These are phyloP conservation scores for Lasioglossum malachurum DNA, from an alignment of 2,888 invertebrate genomes.

Conservation along the genomic window DNA sequence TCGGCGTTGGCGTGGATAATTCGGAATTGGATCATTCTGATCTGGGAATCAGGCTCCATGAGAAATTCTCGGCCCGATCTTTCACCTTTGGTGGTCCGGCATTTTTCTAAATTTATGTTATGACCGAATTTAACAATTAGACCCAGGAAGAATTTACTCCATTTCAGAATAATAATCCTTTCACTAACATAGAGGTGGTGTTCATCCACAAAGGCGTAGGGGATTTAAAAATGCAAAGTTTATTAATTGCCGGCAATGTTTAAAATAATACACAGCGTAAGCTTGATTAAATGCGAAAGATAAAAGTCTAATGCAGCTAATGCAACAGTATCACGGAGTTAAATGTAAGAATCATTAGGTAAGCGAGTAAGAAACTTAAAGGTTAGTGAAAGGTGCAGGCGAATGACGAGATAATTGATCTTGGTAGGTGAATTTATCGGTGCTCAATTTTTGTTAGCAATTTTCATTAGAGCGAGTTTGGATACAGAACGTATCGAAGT, in stretches of 20 bases:
- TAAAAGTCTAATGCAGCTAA: not conserved
- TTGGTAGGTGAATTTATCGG: not conserved
- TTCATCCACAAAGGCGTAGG: too few species aligned
- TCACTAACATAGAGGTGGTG: not conserved
- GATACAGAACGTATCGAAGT: not conserved
- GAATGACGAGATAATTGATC: constrained; percentile 8
- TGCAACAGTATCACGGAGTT: not conserved
- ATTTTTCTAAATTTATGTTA: not conserved
- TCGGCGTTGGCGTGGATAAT: constrained; percentile 73
- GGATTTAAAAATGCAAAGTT: not conserved
- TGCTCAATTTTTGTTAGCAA: not conserved
- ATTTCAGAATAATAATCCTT: too few species aligned
- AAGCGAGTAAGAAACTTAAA: constrained; percentile 4
- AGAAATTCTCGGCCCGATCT: not conserved
- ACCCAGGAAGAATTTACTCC: not conserved
- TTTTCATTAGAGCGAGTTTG: not conserved
- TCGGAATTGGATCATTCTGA: constrained; percentile 78
- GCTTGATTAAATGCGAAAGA: not conserved
- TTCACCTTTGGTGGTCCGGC: not conserved
- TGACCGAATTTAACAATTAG: not conserved
- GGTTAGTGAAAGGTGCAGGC: not conserved
- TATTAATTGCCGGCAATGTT: not conserved
- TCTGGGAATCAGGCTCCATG: constrained; percentile 64
- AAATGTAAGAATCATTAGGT: constrained; percentile 3
- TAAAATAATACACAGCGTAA: not conserved